Base-by-base conservation (phyloP, 2,797 vertebrate species). In the Notamacropus eugenii region DNA sequence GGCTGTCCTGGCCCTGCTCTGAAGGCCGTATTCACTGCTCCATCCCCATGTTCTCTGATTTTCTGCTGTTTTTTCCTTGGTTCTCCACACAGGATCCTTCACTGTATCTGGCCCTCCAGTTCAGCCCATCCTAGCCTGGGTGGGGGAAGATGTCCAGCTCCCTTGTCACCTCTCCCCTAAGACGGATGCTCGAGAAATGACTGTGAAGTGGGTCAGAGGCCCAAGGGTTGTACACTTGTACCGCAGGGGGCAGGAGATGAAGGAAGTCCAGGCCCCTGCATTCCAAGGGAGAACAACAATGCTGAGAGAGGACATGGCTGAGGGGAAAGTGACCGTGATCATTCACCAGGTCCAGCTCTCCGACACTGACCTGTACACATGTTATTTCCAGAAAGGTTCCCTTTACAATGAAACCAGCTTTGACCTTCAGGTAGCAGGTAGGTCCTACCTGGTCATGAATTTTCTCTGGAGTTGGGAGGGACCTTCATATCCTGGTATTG, bases 371-470 rank as follows among this genome's bases (percentile, higher is more conserved):
- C 54, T 40, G 8, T 91, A 91, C 34, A 56, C 34, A 1, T 91
- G 91, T 28, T 91, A 55, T 40, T n/a, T 91, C 54, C 91, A 91
- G 5, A 19, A 9, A 56, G 27, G 55, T 8, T 0, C 55, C 34
- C 40, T 91, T 56, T 56, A 40, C 56, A 56, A 29, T 5, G 91
- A 91, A 40, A 29, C 91, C 55, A 56, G 34, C 54, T 56, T 91
- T 54, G 91, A 91, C 54, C 91, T 91, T 28, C 54, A 40, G 40
- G 91, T 91, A 40, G 55, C 91, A 91, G 91, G 91, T 91, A n/a
- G 55, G 91, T 93, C 50, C 11, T 34, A 31, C 29, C 12, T 62
- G 29, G 50, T 22, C 50, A 28, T 62, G 59, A 29, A 11, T 34
- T 62, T 29, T 34, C 59, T 62, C 59, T 62, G 34, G 59, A 62